phyloP scores from a whole-genome alignment of 2,113 vertebrate genomes.

The Echinops telfairi region DNA sequence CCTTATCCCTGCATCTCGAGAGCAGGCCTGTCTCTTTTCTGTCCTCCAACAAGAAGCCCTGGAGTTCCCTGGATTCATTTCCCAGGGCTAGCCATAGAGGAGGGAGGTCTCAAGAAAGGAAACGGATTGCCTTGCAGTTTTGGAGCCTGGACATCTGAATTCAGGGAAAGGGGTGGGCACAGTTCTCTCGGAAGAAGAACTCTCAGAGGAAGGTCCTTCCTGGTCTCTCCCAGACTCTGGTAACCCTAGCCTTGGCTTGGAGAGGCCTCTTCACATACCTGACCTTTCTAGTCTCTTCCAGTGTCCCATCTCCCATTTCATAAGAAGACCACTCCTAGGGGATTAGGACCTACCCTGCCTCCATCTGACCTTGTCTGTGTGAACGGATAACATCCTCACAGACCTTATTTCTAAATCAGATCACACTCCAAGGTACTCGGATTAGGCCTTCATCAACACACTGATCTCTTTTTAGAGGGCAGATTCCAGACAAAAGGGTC shows the following conservation, averaged over 20 bases:
- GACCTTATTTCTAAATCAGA: neutral
- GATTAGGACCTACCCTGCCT: neutral
- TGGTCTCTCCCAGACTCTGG: neutral
- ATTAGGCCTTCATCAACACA: neutral
- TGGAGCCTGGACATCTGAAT: neutral
- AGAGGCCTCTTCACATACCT: neutral
- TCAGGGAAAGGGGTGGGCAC: neutral
- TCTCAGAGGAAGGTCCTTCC: neutral
- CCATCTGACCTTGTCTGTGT: neutral
- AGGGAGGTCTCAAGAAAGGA: neutral
- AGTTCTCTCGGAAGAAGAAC: neutral
- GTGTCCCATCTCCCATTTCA: neutral
- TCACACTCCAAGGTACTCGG: neutral
- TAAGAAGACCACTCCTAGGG: neutral
- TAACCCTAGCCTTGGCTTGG: neutral
- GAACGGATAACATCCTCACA: neutral
- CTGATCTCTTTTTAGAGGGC: neutral
- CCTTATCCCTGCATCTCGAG: too few relatives aligned
- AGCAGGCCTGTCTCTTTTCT: neutral
- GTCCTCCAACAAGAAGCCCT: neutral
- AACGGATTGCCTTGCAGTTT: neutral
- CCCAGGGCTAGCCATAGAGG: neutral
- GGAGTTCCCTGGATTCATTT: neutral
- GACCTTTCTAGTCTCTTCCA: neutral
- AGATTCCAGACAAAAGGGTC: too few relatives aligned